phyloP scores from a whole-genome alignment of 2,797 vertebrate species.

The Astyanax mexicanus region DNA sequence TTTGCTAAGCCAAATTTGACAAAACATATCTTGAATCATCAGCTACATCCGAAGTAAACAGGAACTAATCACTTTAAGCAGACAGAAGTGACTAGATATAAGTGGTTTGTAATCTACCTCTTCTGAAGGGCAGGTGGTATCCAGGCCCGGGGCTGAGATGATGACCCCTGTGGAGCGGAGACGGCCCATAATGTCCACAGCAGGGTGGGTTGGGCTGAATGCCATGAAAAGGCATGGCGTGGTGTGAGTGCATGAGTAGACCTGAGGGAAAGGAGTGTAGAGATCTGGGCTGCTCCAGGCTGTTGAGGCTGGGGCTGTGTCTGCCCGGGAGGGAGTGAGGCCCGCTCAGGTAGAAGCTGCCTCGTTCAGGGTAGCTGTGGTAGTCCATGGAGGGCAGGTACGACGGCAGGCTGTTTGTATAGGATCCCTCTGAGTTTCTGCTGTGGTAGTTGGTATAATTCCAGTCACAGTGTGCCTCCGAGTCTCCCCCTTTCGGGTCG shows the following conservation, averaged over 20 bases:
- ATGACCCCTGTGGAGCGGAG: constrained; percentile 51
- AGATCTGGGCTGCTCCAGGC: constrained; percentile 78
- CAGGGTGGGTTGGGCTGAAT: constrained; percentile 60
- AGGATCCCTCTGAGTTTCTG: constrained; percentile 58
- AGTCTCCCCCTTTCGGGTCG: not conserved
- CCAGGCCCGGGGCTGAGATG: constrained; percentile 51
- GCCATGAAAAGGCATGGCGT: constrained; percentile 64
- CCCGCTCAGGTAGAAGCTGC: constrained; percentile 55
- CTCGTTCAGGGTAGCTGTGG: constrained; percentile 53
- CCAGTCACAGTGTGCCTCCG: constrained; percentile 43
- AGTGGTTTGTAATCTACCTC: constrained; percentile 55
- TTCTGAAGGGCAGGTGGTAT: constrained; percentile 53
- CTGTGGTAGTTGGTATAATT: constrained; percentile 66
- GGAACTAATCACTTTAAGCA: not conserved
- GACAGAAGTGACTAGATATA: not conserved
- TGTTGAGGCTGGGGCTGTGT: constrained; percentile 56
- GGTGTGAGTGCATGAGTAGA: constrained; percentile 56
- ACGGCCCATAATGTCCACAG: constrained; percentile 62
- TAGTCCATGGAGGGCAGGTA: constrained; percentile 60
- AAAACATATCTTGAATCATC: too few relatives aligned
- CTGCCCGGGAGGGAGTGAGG: constrained; percentile 57
- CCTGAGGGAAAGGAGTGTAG: constrained; percentile 72
- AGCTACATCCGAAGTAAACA: too few relatives aligned
- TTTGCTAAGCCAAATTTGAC: too few relatives aligned
- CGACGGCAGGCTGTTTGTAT: constrained; percentile 71